A percentile compares a stretch with the other conserved stretches of the same genome.
These are phyloP conservation scores for Emys orbicularis DNA, from an alignment of 2,797 vertebrate genomes.

Conservation along the genomic window DNA sequence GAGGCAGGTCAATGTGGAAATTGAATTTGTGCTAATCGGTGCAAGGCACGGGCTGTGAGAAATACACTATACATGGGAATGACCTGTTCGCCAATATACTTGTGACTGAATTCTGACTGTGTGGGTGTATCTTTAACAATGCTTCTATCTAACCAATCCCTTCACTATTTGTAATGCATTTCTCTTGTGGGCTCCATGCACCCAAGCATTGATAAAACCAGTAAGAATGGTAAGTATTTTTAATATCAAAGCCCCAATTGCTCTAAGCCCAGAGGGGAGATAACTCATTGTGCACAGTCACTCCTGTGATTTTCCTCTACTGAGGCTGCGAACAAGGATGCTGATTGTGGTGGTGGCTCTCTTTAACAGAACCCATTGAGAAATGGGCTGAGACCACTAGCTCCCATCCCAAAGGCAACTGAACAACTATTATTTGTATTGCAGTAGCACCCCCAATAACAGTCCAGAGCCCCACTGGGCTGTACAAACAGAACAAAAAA, in stretches of 20 bases:
- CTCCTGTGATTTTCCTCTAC: neutral
- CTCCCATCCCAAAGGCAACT: neutral
- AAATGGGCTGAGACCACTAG: neutral
- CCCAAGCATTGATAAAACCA: rapidly evolving
- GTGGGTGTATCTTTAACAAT: rapidly evolving
- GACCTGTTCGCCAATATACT: rapidly evolving
- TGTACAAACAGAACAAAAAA: neutral
- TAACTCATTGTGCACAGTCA: neutral
- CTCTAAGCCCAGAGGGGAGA: neutral
- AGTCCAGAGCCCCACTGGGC: neutral
- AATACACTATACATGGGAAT: neutral
- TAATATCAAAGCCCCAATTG: neutral
- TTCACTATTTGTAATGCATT: neutral
- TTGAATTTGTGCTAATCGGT: neutral
- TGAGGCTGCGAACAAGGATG: neutral
- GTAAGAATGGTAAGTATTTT: neutral
- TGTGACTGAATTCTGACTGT: rapidly evolving
- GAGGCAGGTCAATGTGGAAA: neutral
- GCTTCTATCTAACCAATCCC: neutral
- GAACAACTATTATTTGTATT: neutral
- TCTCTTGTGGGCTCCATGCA: too few species aligned
- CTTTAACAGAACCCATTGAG: neutral
- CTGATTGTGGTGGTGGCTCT: neutral
- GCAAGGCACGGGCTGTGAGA: neutral
- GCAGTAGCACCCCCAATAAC: neutral